Evolutionary conservation across 2,888 invertebrate genomes (phyloP).

Genomic region (Ormyrus pomaceus): DNA sequence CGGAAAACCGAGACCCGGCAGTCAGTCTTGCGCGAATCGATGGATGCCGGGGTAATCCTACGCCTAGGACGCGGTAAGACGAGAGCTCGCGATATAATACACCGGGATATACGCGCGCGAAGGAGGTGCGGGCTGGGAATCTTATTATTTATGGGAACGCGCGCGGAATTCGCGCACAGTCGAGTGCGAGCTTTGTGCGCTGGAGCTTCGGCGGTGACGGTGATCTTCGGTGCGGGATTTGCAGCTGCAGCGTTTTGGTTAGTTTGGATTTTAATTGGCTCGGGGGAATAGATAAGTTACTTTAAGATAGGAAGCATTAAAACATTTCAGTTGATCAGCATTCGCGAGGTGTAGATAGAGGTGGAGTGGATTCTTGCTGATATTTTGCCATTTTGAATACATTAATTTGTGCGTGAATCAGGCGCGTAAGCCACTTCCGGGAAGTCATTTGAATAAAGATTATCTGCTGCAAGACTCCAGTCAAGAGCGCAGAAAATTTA

Average conservation of each 20-base stretch:
- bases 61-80: slow-evolving; percentile 42
- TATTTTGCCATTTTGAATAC: slow-evolving; percentile 15
- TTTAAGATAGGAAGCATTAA: too few relatives aligned
- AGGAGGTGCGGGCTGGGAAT: slow-evolving; percentile 10
- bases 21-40: not conserved
- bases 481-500: too few relatives aligned
- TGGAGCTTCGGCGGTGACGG: not conserved
- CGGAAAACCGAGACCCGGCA: not conserved
- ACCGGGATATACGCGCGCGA: too few relatives aligned
- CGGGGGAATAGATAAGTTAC: too few relatives aligned
- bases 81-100: slow-evolving; percentile 33
- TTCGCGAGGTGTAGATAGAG: too few relatives aligned
- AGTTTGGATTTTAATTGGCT: not conserved
- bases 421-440: not conserved
- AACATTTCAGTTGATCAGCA: too few relatives aligned
- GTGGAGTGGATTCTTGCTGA: not conserved
- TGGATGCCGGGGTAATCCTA: slow-evolving; percentile 26
- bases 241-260: not conserved
- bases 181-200: slow-evolving; percentile 41
- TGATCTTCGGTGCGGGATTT: not conserved
- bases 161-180: slow-evolving; percentile 35
- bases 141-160: slow-evolving; percentile 51
- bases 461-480: too few relatives aligned
- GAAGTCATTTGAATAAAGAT: slow-evolving; percentile 4
- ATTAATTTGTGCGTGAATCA: not conserved